Conservation (phyloP, 2,888 invertebrate species). For the Cyrtodaria siliqua region DNA sequence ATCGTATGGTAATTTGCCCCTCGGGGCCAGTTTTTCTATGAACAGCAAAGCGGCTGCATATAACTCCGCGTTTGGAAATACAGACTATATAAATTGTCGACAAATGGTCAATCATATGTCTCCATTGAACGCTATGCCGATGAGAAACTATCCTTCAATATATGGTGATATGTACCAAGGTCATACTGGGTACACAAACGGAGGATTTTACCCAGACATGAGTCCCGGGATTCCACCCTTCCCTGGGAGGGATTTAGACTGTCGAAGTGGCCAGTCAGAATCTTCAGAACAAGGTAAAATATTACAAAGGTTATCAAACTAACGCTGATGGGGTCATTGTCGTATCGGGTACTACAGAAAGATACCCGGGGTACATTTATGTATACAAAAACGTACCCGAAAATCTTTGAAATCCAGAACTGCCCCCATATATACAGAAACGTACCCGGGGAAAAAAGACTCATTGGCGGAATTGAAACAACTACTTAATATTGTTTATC, state of each 20-base stretch:
- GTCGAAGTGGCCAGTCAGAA: conserved; percentile 78
- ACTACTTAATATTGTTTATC: too few relatives aligned
- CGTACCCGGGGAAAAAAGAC: too few relatives aligned
- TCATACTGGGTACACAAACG: conserved; percentile 79
- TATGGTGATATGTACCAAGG: conserved; percentile 82
- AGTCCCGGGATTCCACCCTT: conserved; percentile 79
- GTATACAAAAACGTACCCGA: too few relatives aligned
- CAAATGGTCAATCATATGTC: conserved; percentile 81
- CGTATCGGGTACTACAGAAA: too few relatives aligned
- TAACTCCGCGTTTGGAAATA: conserved; percentile 75
- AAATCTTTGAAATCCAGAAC: too few relatives aligned
- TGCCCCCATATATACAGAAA: too few relatives aligned
- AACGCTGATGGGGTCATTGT: too few relatives aligned
- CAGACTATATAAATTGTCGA: conserved; percentile 81
- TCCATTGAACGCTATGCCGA: conserved; percentile 78
- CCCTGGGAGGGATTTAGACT: conserved; percentile 80
- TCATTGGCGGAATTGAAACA: too few relatives aligned
- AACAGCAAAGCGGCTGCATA: conserved; percentile 79
- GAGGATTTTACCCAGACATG: conserved; percentile 82
- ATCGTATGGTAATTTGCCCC: conserved; percentile 79
- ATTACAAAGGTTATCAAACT: too few relatives aligned
- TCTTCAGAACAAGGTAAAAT: conserved; percentile 77
- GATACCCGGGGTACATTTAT: too few relatives aligned
- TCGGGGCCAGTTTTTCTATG: conserved; percentile 80
- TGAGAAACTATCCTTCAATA: conserved; percentile 79